These are phyloP conservation scores for Uria aalge DNA, from an alignment of 2,113 vertebrate species.

Conservation along the genomic window DNA sequence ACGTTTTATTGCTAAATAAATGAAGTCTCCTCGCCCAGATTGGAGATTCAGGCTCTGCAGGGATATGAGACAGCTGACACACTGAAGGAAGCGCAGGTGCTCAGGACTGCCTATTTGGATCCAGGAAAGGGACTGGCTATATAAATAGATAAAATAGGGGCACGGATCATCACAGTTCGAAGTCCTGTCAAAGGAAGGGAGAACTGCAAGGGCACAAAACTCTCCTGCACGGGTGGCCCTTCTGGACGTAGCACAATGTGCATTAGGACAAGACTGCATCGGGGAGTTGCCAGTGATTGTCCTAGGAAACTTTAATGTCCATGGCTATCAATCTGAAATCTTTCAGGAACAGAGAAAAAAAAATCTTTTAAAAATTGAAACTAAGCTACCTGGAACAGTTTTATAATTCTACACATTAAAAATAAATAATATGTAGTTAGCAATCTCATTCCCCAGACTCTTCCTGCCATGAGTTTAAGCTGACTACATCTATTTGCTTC, in stretches of 20 bases:
- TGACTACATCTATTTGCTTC: not conserved
- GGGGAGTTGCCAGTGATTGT: not conserved
- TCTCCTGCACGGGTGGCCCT: not conserved
- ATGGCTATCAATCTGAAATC: not conserved
- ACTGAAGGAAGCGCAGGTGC: not conserved
- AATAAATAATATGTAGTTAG: not conserved
- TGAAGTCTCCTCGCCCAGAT: not conserved
- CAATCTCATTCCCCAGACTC: not conserved
- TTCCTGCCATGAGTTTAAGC: not conserved
- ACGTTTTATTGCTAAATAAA: not conserved
- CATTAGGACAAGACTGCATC: not conserved
- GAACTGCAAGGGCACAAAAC: not conserved
- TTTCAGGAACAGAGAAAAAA: not conserved
- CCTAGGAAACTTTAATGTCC: not conserved
- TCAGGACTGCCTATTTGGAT: not conserved
- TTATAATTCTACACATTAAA: not conserved
- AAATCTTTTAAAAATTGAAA: not conserved
- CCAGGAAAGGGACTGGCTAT: not conserved
- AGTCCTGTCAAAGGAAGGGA: not conserved
- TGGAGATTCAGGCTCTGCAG: not conserved
- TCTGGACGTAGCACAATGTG: fast-evolving
- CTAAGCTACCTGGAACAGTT: not conserved
- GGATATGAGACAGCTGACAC: not conserved
- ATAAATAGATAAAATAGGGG: not conserved
- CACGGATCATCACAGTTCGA: not conserved